Evolutionary conservation across 2,797 vertebrate genomes (phyloP).

Genomic region (Fundulus diaphanus): DNA sequence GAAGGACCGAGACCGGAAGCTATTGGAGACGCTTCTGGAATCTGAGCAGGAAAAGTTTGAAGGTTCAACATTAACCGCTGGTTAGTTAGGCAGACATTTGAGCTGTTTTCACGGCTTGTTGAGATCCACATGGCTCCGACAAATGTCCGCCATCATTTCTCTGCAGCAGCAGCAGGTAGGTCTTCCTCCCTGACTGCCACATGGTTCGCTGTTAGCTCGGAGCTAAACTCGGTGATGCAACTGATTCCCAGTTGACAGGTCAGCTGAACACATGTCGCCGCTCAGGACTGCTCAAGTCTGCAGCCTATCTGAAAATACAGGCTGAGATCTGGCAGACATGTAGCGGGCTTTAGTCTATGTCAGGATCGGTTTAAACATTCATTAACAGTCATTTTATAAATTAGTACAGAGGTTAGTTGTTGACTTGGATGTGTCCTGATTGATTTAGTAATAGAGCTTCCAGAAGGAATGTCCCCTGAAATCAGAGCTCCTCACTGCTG

Average conservation of each 20-base stretch:
- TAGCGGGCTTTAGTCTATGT: background rate
- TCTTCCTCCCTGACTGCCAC: background rate
- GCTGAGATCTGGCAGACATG: background rate
- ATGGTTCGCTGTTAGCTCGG: background rate
- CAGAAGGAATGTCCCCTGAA: too few species aligned
- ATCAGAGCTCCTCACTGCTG: too few species aligned
- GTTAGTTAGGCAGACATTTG: background rate
- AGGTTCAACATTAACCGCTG: fast-evolving
- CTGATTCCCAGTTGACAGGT: background rate
- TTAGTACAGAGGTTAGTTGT: too few species aligned
- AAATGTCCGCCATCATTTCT: background rate
- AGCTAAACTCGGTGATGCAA: background rate
- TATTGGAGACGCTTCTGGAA: background rate
- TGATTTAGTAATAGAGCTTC: too few species aligned
- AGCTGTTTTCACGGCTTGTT: background rate
- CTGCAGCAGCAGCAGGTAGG: background rate
- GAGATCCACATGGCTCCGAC: conserved; percentile 56
- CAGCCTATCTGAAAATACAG: background rate
- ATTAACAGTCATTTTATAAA: too few species aligned
- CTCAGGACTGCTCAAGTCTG: background rate
- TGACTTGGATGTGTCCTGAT: too few species aligned
- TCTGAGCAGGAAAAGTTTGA: background rate
- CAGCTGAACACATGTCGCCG: background rate
- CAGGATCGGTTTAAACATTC: too few species aligned
- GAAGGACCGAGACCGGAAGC: conserved; percentile 25